Conservation (phyloP, 2,113 vertebrate genomes). For the Pseudorhombus dupliciocellatus region DNA sequence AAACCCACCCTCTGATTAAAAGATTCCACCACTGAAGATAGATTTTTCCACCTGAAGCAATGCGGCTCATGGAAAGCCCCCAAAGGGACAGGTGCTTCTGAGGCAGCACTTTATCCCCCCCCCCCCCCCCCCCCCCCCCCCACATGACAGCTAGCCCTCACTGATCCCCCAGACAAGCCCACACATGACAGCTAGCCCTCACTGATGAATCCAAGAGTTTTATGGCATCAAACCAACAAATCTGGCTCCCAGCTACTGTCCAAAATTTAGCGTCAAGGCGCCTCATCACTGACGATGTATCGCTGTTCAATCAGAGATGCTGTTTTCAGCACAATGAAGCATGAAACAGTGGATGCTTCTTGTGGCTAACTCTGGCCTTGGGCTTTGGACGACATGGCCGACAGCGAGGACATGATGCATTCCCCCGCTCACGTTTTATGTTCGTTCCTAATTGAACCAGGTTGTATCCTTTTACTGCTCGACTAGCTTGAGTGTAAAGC, state of each 20-base stretch:
- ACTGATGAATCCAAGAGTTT: constrained; percentile 29
- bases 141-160: constrained; percentile 62
- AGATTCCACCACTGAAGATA: constrained; percentile 59
- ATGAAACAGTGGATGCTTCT: constrained; percentile 18
- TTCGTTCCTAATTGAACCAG: constrained; percentile 15
- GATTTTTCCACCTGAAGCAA: constrained; percentile 73
- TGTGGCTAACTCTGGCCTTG: constrained; percentile 29
- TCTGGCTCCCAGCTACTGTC: constrained; percentile 69
- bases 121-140: no score
- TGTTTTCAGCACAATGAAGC: constrained; percentile 32
- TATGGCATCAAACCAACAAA: constrained; percentile 55
- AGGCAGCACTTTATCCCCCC: constrained; percentile 74
- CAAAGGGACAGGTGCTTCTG: constrained; percentile 73
- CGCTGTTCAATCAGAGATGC: constrained; percentile 47
- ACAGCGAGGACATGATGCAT: constrained; percentile 19
- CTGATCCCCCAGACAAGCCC: constrained; percentile 30
- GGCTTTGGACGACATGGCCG: constrained; percentile 27
- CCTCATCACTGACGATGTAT: constrained; percentile 29
- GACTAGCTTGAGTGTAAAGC: constrained; percentile 24
- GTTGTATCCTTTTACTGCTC: constrained; percentile 31
- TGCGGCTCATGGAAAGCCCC: constrained; percentile 55
- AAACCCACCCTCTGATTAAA: constrained; percentile 74
- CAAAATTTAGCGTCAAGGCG: constrained; percentile 63
- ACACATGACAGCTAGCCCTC: constrained; percentile 62
- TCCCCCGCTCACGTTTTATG: constrained; percentile 49